Evolutionary conservation across 2,113 vertebrate genomes (phyloP), one percentile per base, ranked within the genome.

Genomic region (Ameiurus melas): DNA sequence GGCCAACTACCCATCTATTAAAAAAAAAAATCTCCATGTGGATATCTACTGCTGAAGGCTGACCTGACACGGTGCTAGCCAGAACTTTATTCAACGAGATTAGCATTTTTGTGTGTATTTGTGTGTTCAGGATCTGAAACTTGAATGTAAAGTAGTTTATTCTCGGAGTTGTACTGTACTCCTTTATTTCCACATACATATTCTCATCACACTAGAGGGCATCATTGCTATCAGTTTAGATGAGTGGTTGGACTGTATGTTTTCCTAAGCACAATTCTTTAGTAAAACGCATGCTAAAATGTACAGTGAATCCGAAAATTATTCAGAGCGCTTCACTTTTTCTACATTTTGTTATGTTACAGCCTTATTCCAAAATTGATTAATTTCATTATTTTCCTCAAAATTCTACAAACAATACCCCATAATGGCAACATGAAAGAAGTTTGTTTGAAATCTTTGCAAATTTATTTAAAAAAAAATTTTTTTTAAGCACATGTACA

Each of bases 171-270:
- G 13, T 14, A 33, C 17, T 33, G 13, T 14, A 33, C 36, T 43
- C 10, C 39, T 12, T 68, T 43, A 7, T 51, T 47, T 30, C 43
- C 3, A 25, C 83, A 84, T 14, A 6, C 43, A 30, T 53, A 30
- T 84, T 51, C 39, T 53, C 8, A 53, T 22, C 9, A 30, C 84
- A 85, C 84, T 73, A 85, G 84, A 85, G 84, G n/a, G 84, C 27
- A 55, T 20, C 51, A 73, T 75, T 73, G 84, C 70, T 22, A 73
- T 25, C 33, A 1, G 14, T 25, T 83, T 25, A 25, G 36, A 84
- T 47, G 8, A n/a, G 25, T 51, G 13, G 0, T 12, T 60, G 8
- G 10, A 33, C n/a, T 33, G 3, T 36, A 36, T 4, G 36, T 62
- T 36, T 36, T 22, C 30, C 4, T 58, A 27, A 51, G 47, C 9